phyloP scores from a whole-genome alignment of 2,888 invertebrate genomes.

The Lysandra bellargus region DNA sequence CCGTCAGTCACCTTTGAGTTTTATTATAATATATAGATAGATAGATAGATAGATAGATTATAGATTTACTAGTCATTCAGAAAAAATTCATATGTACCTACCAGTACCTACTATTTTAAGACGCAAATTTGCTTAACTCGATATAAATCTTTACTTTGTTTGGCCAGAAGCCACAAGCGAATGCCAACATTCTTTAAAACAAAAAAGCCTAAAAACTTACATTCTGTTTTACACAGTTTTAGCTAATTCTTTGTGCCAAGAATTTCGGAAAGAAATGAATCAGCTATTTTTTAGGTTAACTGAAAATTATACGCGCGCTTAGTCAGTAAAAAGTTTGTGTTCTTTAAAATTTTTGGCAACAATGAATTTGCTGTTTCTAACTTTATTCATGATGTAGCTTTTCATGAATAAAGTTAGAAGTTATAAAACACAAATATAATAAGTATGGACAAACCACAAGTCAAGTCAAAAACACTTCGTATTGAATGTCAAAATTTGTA shows the following conservation, averaged over 20 bases:
- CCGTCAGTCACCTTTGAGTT: no score
- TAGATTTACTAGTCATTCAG: no score
- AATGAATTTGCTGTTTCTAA: neutral
- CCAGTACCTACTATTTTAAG: neutral
- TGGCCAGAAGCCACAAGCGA: conserved; percentile 3
- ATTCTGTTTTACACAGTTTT: conserved; percentile 4
- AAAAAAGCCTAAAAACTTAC: neutral
- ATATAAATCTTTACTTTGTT: neutral
- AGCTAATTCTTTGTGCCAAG: neutral
- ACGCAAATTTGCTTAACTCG: neutral
- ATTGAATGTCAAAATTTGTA: no score
- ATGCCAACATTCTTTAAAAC: neutral
- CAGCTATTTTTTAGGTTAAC: conserved; percentile 1
- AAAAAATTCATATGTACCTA: no score
- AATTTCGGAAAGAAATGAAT: conserved; percentile 1
- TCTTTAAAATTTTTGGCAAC: neutral
- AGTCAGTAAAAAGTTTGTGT: neutral
- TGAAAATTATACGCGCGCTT: neutral
- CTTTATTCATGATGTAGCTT: neutral
- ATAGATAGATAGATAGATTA: no score
- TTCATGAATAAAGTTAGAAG: no score
- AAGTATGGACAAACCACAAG: neutral
- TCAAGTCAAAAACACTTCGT: neutral
- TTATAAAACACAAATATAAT: neutral
- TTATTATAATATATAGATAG: no score